phyloP scores from a whole-genome alignment of 2,113 vertebrate species.

The Cyanocitta stelleri region DNA sequence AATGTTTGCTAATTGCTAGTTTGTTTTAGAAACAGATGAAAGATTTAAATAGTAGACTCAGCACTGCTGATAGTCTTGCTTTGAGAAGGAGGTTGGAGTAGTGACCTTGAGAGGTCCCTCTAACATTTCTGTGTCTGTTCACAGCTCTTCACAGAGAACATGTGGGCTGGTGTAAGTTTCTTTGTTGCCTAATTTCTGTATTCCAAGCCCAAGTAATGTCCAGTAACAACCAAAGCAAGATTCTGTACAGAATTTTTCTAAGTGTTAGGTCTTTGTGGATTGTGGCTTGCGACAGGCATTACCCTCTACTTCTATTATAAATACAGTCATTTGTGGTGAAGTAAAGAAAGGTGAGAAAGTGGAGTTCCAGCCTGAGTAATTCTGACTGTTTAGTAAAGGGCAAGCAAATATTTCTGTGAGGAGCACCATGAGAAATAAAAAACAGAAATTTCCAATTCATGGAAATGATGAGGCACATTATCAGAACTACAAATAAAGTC shows the following conservation, averaged over 20 bases:
- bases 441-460: not conserved
- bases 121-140: not conserved
- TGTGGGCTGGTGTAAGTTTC: not conserved
- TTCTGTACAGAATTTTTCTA: not conserved
- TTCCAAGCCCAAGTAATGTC: not conserved
- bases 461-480: not conserved
- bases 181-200: not conserved
- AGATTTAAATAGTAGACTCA: not conserved
- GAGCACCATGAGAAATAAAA: not conserved
- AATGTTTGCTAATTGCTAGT: not conserved
- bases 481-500: not conserved
- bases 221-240: not conserved
- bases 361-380: not conserved
- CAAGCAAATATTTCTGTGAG: not conserved
- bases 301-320: not conserved
- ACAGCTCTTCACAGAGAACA: not conserved
- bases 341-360: not conserved
- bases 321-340: not conserved
- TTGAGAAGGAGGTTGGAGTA: not conserved
- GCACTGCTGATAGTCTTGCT: not conserved
- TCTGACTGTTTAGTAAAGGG: not conserved
- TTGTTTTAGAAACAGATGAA: not conserved
- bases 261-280: not conserved
- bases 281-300: not conserved
- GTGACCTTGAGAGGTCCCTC: not conserved